A percentile compares a stretch with the other conserved stretches of the same genome.
These are phyloP conservation scores for Peromyscus leucopus DNA, from an alignment of 2,113 vertebrate species.

Conservation along the genomic window DNA sequence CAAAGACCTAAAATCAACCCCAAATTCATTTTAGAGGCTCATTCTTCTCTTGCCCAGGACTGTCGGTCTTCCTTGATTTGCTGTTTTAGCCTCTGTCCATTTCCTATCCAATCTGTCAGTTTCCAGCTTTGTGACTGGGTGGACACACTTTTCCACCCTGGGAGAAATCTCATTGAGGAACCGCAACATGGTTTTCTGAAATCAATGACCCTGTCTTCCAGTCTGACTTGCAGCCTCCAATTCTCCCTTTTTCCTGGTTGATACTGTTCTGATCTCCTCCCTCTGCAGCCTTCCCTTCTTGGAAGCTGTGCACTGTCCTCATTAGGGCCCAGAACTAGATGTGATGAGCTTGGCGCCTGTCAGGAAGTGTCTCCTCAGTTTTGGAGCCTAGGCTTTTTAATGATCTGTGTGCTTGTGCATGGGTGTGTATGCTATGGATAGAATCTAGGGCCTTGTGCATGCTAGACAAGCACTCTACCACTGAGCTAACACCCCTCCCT, in stretches of 20 bases:
- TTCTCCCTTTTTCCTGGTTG: not conserved
- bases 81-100: constrained; percentile 38
- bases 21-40: constrained; percentile 55
- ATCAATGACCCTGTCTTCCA: not conserved
- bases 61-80: constrained; percentile 64
- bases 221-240: not conserved
- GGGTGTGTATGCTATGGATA: not conserved
- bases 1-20: constrained; percentile 57
- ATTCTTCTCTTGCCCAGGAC: constrained; percentile 45
- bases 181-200: not conserved
- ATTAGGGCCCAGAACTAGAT: not conserved
- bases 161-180: constrained; percentile 15
- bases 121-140: constrained; percentile 2
- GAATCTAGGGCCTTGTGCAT: not conserved
- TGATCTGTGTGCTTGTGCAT: not conserved
- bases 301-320: not conserved
- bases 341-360: not conserved
- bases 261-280: not conserved
- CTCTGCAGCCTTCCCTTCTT: not conserved
- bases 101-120: constrained; percentile 52
- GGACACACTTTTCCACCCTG: not conserved
- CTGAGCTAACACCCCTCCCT: not conserved
- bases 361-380: not conserved
- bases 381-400: not conserved
- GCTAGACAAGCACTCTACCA: not conserved